Percentiles rank a stretch among this genome's conserved stretches.
phyloP scores from a whole-genome alignment of 2,797 vertebrate species.

The Holocentrus rufus region DNA sequence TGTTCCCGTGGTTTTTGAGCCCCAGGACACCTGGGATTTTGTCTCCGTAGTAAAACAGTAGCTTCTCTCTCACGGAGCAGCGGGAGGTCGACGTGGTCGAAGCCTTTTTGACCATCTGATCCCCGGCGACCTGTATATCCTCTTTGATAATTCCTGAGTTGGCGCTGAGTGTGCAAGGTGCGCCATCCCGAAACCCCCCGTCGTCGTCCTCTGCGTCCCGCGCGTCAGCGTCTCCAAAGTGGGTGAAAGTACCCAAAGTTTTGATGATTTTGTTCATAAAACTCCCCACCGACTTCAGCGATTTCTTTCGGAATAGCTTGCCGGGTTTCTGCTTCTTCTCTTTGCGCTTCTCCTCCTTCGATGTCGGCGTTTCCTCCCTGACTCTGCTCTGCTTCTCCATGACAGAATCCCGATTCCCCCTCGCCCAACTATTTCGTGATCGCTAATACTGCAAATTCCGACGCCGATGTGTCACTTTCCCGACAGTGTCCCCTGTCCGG shows the following conservation, averaged over 20 bases:
- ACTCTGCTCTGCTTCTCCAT: slow-evolving; percentile 68
- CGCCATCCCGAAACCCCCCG: slow-evolving; percentile 82
- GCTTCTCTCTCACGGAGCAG: slow-evolving; percentile 73
- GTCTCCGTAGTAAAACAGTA: slow-evolving; percentile 77
- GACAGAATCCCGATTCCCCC: slow-evolving; percentile 33
- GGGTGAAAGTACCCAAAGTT: slow-evolving; percentile 86
- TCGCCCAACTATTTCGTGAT: slow-evolving; percentile 11
- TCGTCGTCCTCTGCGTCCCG: slow-evolving; percentile 84
- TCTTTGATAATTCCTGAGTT: slow-evolving; percentile 63
- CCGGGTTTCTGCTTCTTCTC: slow-evolving; percentile 74
- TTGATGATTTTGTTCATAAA: slow-evolving; percentile 84
- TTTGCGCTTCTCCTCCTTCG: slow-evolving; percentile 70
- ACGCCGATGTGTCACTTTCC: slow-evolving; percentile 56
- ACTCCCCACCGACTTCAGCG: slow-evolving; percentile 82
- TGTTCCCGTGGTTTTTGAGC: slow-evolving; percentile 96
- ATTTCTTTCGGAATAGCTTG: slow-evolving; percentile 82
- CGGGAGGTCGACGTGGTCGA: slow-evolving; percentile 63
- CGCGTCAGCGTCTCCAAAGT: slow-evolving; percentile 75
- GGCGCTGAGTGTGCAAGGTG: slow-evolving; percentile 78
- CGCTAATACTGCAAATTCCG: slow-evolving; percentile 37
- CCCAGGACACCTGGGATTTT: slow-evolving; percentile 88
- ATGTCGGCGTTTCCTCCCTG: slow-evolving; percentile 57
- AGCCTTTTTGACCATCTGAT: slow-evolving; percentile 56
- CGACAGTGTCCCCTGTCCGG: slow-evolving; percentile 56
- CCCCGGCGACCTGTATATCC: slow-evolving; percentile 58